Percentiles rank a stretch among this genome's conserved stretches.
Conservation (phyloP, 2,888 invertebrate genomes). For the Thera obeliscata region DNA sequence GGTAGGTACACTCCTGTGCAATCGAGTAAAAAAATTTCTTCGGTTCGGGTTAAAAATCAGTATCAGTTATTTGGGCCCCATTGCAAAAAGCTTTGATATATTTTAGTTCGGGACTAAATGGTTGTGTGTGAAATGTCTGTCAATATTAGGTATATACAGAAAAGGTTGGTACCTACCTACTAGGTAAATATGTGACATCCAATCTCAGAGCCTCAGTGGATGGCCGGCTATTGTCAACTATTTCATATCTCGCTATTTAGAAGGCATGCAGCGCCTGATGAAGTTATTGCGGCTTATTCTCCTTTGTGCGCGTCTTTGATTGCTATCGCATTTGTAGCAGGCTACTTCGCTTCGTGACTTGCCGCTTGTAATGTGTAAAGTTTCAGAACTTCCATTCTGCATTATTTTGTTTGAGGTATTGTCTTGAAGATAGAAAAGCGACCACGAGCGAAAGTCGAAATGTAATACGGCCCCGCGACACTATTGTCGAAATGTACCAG, state of each 20-base stretch:
- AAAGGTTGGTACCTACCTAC: too few species aligned
- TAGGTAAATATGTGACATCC: too few species aligned
- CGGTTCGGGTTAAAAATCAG: too few species aligned
- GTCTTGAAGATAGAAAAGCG: neutral
- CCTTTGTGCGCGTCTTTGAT: constrained; percentile 26
- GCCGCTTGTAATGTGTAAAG: constrained; percentile 24
- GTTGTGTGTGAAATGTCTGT: too few species aligned
- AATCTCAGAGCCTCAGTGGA: neutral
- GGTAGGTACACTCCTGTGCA: too few species aligned
- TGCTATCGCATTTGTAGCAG: constrained; percentile 26
- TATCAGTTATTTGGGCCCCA: too few species aligned
- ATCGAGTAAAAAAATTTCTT: too few species aligned
- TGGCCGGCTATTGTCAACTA: constrained; percentile 14
- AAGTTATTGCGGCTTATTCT: constrained; percentile 30
- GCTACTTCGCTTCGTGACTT: constrained; percentile 22
- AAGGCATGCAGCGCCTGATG: constrained; percentile 31
- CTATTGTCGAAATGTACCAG: too few species aligned
- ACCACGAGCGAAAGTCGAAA: neutral
- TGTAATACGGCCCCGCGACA: too few species aligned
- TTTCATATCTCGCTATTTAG: constrained; percentile 17
- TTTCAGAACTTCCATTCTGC: constrained; percentile 6
- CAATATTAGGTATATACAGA: too few species aligned
- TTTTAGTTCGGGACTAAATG: too few species aligned
- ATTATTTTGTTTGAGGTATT: neutral
- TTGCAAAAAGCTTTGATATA: too few species aligned